phyloP scores from a whole-genome alignment of 2,888 invertebrate species.

The Limnephilus lunatus region DNA sequence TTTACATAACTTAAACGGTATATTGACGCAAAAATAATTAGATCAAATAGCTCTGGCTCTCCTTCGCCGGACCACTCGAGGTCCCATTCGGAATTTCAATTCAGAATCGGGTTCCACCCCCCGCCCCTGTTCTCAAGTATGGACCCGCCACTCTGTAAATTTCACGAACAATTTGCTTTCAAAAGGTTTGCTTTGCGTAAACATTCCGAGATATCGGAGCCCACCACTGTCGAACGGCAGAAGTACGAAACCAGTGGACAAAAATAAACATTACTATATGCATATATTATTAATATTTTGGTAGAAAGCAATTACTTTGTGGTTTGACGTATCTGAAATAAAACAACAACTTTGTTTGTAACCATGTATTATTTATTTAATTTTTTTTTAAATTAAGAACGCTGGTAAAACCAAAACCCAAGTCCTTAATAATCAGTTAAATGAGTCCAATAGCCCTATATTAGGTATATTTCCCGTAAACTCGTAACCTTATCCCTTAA shows the following conservation, averaged over 20 bases:
- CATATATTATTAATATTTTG: too few species aligned
- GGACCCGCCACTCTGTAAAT: constrained; percentile 46
- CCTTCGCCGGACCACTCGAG: constrained; percentile 23
- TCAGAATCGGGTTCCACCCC: constrained; percentile 16
- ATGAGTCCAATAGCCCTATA: too few species aligned
- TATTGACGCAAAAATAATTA: constrained; percentile 19
- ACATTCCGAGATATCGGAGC: constrained; percentile 55
- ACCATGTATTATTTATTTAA: too few species aligned
- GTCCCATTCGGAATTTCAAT: constrained; percentile 35
- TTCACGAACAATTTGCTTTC: constrained; percentile 65
- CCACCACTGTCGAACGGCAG: constrained; percentile 37
- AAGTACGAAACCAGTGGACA: not conserved
- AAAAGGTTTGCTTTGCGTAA: constrained; percentile 65
- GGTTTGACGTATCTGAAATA: too few species aligned
- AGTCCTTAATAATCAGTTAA: too few species aligned
- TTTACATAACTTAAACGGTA: constrained; percentile 6
- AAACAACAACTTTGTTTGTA: too few species aligned
- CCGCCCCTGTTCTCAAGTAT: constrained; percentile 44
- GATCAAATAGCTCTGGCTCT: constrained; percentile 13
- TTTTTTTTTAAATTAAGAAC: too few species aligned
- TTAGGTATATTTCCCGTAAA: too few species aligned
- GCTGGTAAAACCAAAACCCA: too few species aligned
- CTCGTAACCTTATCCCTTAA: too few species aligned
- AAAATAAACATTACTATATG: not conserved
- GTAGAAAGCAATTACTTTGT: too few species aligned